phyloP scores from a whole-genome alignment of 2,888 invertebrate species.

The Antheraea yamamai region DNA sequence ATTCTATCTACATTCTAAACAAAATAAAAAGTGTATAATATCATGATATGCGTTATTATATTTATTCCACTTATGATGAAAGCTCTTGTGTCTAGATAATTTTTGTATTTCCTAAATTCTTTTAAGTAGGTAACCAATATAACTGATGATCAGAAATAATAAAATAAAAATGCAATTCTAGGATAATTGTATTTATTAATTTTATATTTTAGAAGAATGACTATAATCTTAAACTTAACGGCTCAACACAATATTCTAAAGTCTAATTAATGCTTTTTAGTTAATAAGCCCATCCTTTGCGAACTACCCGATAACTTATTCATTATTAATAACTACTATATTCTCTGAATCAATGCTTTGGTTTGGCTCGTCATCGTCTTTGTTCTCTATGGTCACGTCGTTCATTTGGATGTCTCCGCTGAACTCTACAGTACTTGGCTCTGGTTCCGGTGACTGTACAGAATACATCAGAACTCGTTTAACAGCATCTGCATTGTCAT shows the following conservation, averaged over 20 bases:
- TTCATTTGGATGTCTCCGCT: conserved; percentile 24
- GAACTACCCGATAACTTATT: conserved; percentile 1
- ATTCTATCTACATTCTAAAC: too few relatives aligned
- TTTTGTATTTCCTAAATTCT: not conserved
- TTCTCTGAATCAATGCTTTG: conserved; percentile 35
- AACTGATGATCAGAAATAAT: not conserved
- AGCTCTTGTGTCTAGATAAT: too few relatives aligned
- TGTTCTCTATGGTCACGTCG: conserved; percentile 28
- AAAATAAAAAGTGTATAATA: too few relatives aligned
- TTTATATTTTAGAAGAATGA: not conserved
- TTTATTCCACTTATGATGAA: too few relatives aligned
- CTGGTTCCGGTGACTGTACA: conserved; percentile 41
- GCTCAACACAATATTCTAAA: not conserved
- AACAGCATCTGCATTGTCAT: conserved; percentile 67
- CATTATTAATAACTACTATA: conserved; percentile 24
- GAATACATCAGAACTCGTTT: conserved; percentile 63
- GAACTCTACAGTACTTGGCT: conserved; percentile 28
- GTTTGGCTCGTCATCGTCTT: conserved; percentile 36
- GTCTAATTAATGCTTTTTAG: not conserved
- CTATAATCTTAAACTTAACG: not conserved
- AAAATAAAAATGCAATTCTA: not conserved
- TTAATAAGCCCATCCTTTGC: not conserved
- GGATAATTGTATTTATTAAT: not conserved
- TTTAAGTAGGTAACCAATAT: not conserved
- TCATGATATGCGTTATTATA: too few relatives aligned